Base-by-base conservation (phyloP, 2,113 vertebrate species). In the Colistium nudipinnis region DNA sequence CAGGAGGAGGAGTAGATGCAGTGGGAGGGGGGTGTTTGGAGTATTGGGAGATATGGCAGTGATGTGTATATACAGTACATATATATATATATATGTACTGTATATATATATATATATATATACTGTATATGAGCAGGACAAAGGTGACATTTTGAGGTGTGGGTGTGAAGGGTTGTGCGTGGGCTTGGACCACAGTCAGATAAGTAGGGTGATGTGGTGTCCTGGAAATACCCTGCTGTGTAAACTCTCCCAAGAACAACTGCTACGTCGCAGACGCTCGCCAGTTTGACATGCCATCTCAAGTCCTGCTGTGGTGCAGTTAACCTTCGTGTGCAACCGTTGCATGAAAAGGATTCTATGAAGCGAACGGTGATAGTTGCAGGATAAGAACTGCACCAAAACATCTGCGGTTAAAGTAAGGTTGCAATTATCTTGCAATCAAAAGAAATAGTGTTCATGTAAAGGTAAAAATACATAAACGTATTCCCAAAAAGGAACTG, bases 211-310 rank as follows among this genome's bases (percentile, higher is more conserved):
- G 47, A 69, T 90, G 89, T 75, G 86, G 89, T 89, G 88, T 87
- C 86, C 83, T 91, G 88, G 88, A 89, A 91, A 88, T 88, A 87
- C 83, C 85, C 85, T 27, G 13, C 35, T 31, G 65, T 79, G 80
- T 77, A 83, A 85, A 80, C 51, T 16, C 68, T 62, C 52, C 55
- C 12, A 22, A 66, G 6, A 70, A 14, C 11, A 67, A 80, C 52
- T 19, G 57, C 25, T 74, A 16, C 9, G 59, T n/a, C 64, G 65
- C 71, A 68, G 55, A 62, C 22, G 19, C 28, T 2, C 10, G 13
- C 17, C n/a, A 36, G 49, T 75, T 73, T 72, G 28, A 65, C 63
- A 78, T 76, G 31, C 56, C n/a, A 8, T 59, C 6, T 30, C 31
- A 61, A 39, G 0, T 5, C 22, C 22, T 41, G 19, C 25, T 39